Evolutionary conservation across 2,888 invertebrate genomes (phyloP).

Genomic region (Rhagonycha lutea): DNA sequence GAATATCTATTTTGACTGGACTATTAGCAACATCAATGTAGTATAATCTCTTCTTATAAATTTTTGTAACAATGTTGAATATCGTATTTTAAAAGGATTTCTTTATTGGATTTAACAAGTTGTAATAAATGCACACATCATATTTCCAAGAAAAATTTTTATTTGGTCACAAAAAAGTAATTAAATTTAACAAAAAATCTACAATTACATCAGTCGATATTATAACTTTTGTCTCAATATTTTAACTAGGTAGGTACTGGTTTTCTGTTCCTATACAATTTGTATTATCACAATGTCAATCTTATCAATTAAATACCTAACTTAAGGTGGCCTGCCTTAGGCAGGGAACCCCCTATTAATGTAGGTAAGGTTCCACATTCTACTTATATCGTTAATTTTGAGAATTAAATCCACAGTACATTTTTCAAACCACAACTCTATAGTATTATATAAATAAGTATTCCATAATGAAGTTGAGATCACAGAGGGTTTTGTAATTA

Average conservation of each 20-base stretch:
- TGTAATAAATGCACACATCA: too few relatives aligned
- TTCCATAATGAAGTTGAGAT: not conserved
- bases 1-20: too few relatives aligned
- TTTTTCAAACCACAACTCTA: not conserved
- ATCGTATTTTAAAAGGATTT: too few relatives aligned
- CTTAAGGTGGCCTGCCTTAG: not conserved
- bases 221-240: not conserved
- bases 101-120: too few relatives aligned
- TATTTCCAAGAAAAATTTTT: not conserved
- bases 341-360: not conserved
- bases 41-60: too few relatives aligned
- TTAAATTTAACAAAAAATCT: not conserved
- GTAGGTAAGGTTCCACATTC: not conserved
- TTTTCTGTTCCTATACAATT: not conserved
- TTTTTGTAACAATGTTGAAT: too few relatives aligned
- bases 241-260: too few relatives aligned
- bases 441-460: too few relatives aligned
- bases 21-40: too few relatives aligned
- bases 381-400: not conserved
- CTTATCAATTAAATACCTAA: not conserved
- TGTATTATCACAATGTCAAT: not conserved
- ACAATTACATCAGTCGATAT: not conserved
- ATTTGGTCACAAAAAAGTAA: not conserved
- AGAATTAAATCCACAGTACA: not conserved
- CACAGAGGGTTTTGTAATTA: not conserved